A percentile compares a stretch with the other conserved stretches of the same genome.
Evolutionary conservation across 2,888 invertebrate species (phyloP).

Genomic region (Cosmopolites sordidus): DNA sequence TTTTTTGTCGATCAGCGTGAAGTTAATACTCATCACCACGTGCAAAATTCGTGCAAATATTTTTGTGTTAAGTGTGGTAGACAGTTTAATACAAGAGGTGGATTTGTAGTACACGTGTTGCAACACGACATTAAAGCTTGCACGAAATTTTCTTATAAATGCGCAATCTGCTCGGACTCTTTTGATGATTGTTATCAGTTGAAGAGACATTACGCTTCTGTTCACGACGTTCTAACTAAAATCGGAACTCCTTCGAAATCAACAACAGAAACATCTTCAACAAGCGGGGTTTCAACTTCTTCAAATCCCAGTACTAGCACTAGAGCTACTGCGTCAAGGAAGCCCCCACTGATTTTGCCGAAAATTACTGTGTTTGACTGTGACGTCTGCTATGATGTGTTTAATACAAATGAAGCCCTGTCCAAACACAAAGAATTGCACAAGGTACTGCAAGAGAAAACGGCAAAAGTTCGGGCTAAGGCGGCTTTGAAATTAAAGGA

Average conservation of each 20-base stretch:
- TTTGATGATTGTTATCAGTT: conserved; percentile 33
- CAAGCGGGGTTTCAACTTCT: background rate
- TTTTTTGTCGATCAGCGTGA: conserved; percentile 28
- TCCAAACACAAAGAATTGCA: conserved; percentile 32
- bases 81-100: conserved; percentile 31
- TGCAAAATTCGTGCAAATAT: conserved; percentile 29
- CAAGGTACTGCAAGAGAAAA: conserved; percentile 15
- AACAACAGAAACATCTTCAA: no score
- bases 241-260: background rate
- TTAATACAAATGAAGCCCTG: conserved; percentile 31
- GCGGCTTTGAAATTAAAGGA: no score
- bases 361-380: conserved; percentile 12
- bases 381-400: conserved; percentile 35
- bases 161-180: conserved; percentile 25
- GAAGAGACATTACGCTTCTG: conserved; percentile 27
- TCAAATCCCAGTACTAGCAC: background rate
- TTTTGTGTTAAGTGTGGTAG: conserved; percentile 29
- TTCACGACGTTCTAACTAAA: background rate
- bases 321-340: background rate
- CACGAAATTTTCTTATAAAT: conserved; percentile 26
- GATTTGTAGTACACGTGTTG: conserved; percentile 33
- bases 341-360: no score
- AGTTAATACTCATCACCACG: conserved; percentile 26
- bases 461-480: no score
- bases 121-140: conserved; percentile 26